Evolutionary conservation across 2,113 vertebrate genomes (phyloP), one percentile per base, ranked within the genome.

Genomic region (Dromaius novaehollandiae): DNA sequence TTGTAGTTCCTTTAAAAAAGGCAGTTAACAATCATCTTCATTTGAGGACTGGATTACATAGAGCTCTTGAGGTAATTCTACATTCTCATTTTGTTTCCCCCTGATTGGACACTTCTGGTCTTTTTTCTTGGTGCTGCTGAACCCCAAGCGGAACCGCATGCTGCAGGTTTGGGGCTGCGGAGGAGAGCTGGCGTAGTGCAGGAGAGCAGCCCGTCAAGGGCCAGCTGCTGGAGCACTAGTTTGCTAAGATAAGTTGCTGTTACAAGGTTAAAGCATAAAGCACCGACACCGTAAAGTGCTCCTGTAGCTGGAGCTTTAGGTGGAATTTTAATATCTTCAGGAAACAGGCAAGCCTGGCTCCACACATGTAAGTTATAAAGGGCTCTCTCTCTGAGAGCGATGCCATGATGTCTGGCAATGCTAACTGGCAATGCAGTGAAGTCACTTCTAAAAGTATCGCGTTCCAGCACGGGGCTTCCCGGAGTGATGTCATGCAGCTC

Each of bases 401-500:
- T 80, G 95, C 69, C 1, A 0, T 58, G 86, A 68, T 86, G 55
- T 89, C 88, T 96, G 71, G 44, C 76, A 76, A 50, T 13, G 64
- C 93, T 58, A 83, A 78, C 68, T 38, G 55, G 76, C 60, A 64
- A 60, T 61, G 88, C 73, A 79, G n/a, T 12, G 64, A 88, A 91
- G 76, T 86, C 65, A 69, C 65, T 86, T 90, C 48, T 50, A 12
- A 55, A 93, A 95, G 71, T 86, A 91, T 90, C 12, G 3, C 26
- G 1, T 88, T 94, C 89, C 91, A 65, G 60, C 5, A 0, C 5
- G 8, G 69, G 86, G 64, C 76, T 96, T 94, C 79, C 94, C 75
- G 93, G 85, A 5, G 3, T 88, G 93, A 83, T 90, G 93, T 94
- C 84, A 95, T 80, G 60, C 28, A 2, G 75, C 87, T 95, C 79